phyloP scores from a whole-genome alignment of 2,888 invertebrate species.

The Adelognathus sp. region DNA sequence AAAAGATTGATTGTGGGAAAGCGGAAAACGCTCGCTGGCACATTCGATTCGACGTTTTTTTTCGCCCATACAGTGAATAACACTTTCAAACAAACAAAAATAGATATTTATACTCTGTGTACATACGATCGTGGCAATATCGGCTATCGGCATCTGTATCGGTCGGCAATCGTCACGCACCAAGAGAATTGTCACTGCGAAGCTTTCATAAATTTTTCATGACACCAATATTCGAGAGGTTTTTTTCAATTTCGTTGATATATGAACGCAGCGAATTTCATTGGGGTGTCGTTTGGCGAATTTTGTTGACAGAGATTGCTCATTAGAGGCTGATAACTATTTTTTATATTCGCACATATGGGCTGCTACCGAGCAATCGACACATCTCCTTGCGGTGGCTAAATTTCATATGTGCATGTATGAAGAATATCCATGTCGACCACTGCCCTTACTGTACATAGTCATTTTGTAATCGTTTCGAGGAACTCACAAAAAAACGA shows the following conservation, averaged over 20 bases:
- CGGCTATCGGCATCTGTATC: background rate
- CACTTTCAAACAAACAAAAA: background rate
- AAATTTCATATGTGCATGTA: too few relatives aligned
- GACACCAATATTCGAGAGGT: background rate
- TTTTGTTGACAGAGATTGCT: too few relatives aligned
- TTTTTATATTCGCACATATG: too few relatives aligned
- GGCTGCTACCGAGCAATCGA: too few relatives aligned
- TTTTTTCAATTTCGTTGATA: too few relatives aligned
- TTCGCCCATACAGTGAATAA: too few relatives aligned
- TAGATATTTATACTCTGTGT: slow-evolving; percentile 4
- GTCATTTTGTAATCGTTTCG: background rate
- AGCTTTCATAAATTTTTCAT: slow-evolving; percentile 25
- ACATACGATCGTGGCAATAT: background rate
- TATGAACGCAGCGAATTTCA: too few relatives aligned
- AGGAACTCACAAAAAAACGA: slow-evolving; percentile 18
- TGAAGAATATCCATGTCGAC: too few relatives aligned
- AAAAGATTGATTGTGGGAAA: slow-evolving; percentile 65
- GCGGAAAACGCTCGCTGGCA: slow-evolving; percentile 11
- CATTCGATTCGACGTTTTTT: slow-evolving; percentile 47
- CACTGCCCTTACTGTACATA: too few relatives aligned
- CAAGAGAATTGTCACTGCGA: background rate
- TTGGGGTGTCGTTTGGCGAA: too few relatives aligned
- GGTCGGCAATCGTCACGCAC: slow-evolving; percentile 23
- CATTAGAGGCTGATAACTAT: too few relatives aligned
- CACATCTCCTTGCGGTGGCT: too few relatives aligned